Evolutionary conservation across 2,888 invertebrate genomes (phyloP).

Genomic region (Endomychus coccineus): DNA sequence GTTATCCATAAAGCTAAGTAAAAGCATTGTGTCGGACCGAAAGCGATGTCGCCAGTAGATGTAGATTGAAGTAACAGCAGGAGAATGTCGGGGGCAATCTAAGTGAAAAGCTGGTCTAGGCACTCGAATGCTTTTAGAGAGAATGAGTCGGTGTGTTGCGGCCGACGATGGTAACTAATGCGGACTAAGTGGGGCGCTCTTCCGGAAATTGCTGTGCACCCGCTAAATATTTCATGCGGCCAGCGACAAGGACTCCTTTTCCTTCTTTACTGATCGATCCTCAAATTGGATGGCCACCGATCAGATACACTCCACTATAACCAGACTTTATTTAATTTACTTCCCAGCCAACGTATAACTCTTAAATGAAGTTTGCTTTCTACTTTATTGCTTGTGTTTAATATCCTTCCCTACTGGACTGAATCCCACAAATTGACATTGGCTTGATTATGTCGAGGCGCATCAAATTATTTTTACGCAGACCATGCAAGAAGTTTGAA

Average conservation of each 20-base stretch:
- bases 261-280: slow-evolving; percentile 15
- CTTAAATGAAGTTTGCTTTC: slow-evolving; percentile 15
- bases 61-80: too few relatives aligned
- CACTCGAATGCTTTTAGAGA: too few relatives aligned
- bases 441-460: too few relatives aligned
- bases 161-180: slow-evolving; percentile 25
- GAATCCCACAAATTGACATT: too few relatives aligned
- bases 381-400: slow-evolving; percentile 17
- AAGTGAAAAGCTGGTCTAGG: too few relatives aligned
- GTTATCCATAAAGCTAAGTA: too few relatives aligned
- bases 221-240: slow-evolving; percentile 30
- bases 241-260: slow-evolving; percentile 12
- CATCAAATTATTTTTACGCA: too few relatives aligned
- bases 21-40: too few relatives aligned
- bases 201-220: slow-evolving; percentile 29
- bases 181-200: slow-evolving; percentile 28
- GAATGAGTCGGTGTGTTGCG: slow-evolving; percentile 10
- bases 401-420: too few relatives aligned
- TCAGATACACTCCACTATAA: slow-evolving; percentile 13
- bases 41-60: too few relatives aligned
- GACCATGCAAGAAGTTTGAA: too few relatives aligned
- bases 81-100: too few relatives aligned
- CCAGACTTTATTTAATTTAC: slow-evolving; percentile 16
- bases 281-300: slow-evolving; percentile 15
- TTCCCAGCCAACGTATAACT: slow-evolving; percentile 14